Conservation (phyloP, 1,140 invertebrate genomes). For the Leptoteleia sp. region DNA sequence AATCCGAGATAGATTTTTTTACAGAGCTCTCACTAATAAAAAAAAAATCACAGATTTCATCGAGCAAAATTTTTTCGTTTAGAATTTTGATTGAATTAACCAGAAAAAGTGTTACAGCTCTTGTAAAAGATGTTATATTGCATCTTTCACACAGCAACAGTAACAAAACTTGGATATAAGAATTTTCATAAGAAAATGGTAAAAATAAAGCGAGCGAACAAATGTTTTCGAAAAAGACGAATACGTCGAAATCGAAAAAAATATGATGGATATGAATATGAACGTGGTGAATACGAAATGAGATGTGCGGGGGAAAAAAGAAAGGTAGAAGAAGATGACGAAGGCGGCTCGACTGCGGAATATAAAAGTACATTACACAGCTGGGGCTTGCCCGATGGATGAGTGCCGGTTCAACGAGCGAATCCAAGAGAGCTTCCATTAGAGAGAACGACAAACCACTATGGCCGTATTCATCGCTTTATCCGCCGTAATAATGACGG, state of each 20-base stretch:
- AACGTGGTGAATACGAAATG: constrained; percentile 50
- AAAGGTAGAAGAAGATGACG: constrained; percentile 48
- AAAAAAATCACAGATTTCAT: too few species aligned
- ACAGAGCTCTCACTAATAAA: too few species aligned
- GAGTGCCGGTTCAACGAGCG: constrained; percentile 59
- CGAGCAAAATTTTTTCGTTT: too few species aligned
- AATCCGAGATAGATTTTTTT: too few species aligned
- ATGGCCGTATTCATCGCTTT: constrained; percentile 49
- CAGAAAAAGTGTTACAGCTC: too few species aligned
- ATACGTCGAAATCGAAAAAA: constrained; percentile 23
- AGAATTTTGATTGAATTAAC: too few species aligned
- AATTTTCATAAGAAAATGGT: too few species aligned
- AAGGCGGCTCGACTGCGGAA: constrained; percentile 55
- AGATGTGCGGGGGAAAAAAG: constrained; percentile 24
- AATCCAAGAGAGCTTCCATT: constrained; percentile 63
- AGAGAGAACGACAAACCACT: constrained; percentile 58
- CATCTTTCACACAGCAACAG: too few species aligned
- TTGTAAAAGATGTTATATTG: too few species aligned
- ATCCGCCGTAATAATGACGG: constrained; percentile 52
- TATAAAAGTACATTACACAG: constrained; percentile 67
- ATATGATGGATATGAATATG: constrained; percentile 59
- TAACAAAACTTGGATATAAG: too few species aligned
- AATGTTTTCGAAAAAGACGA: constrained; percentile 20
- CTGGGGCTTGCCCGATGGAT: constrained; percentile 61
- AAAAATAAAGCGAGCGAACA: too few species aligned